Conservation (phyloP, 2,113 vertebrate species). For the Columba janthina region DNA sequence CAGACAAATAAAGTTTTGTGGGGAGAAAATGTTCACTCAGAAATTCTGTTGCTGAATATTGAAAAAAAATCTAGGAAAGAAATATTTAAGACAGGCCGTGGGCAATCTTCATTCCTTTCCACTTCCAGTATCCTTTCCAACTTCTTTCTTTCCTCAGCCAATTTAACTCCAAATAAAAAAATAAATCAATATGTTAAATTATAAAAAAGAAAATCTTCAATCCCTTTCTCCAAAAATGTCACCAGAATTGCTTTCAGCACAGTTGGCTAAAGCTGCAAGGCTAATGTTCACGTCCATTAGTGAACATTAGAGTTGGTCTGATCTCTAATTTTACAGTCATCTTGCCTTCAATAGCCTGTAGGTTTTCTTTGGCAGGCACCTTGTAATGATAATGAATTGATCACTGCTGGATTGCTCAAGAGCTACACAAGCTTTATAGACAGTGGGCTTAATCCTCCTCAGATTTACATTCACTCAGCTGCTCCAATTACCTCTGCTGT, state of each 20-base stretch:
- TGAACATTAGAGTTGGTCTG: not conserved
- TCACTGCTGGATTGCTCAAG: not conserved
- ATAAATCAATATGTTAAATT: not conserved
- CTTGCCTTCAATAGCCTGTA: not conserved
- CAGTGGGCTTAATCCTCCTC: not conserved
- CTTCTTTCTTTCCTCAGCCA: not conserved
- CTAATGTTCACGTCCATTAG: not conserved
- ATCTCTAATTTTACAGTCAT: slow-evolving; percentile 18
- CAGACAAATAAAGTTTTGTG: slow-evolving; percentile 48
- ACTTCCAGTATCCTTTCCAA: slow-evolving; percentile 11
- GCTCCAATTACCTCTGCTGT: not conserved
- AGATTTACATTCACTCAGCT: not conserved
- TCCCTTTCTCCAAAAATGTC: not conserved
- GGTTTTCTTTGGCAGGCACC: slow-evolving; percentile 14
- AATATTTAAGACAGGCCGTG: not conserved
- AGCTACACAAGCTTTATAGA: not conserved
- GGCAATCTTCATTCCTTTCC: slow-evolving; percentile 12
- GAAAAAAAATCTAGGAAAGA: slow-evolving; percentile 38
- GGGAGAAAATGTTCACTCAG: slow-evolving; percentile 58
- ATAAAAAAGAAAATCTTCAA: not conserved
- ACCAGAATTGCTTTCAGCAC: not conserved
- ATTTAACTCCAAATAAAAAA: not conserved
- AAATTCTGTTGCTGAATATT: slow-evolving; percentile 54
- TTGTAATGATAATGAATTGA: slow-evolving; percentile 29
- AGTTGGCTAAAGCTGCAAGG: not conserved